Base-by-base conservation (phyloP, 1,140 invertebrate genomes). In the Temnothorax curvispinosus region DNA sequence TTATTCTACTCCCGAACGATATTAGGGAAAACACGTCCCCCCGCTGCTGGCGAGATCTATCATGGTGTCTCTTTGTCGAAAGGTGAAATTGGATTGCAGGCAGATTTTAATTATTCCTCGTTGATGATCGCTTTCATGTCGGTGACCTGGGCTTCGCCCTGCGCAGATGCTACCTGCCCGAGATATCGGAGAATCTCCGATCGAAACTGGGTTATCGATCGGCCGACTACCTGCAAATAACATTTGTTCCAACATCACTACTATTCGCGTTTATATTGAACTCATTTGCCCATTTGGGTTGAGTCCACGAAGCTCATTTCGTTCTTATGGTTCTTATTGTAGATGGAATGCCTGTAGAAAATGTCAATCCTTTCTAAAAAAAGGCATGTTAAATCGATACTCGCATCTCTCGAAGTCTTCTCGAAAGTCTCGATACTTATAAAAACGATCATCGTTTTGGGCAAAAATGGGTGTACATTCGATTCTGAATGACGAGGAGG, bases 181-280 rank as follows among this genome's bases (percentile, higher is more conserved):
- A 27, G 27, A 18, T 74, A 82, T 84, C 18, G 67, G 52, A 67
- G 86, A 89, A 89, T 84, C 65, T 80, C 35, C 89, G 89, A 91
- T 90, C 87, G 72, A 87, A 91, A 91, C 62, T 91, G 81, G 89
- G 88, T 91, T 91, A 91, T 91, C 90, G 90, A 91, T 91, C 85
- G 71, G 65, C 9, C 72, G 44, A 13, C 64, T 74, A 89, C 81
- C 72, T 72, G 60, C 21, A 44, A 82, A 71, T 58, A 75, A 50
- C 21, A 41, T 58, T 76, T 87, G 15, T 44, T 18, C n/a, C 18
- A 47, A n/a, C 15, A 50, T 38, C n/a, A 50, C 5, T 21, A 15
- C 21, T 8, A n/a, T 35, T 21, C n/a, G 18, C 13, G 38, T 84
- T 58, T 58, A 32, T 60, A n/a, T 54, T 54, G n/a, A 32, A 64